Conservation (phyloP, 2,888 invertebrate genomes). For the Stratiomys singularior region DNA sequence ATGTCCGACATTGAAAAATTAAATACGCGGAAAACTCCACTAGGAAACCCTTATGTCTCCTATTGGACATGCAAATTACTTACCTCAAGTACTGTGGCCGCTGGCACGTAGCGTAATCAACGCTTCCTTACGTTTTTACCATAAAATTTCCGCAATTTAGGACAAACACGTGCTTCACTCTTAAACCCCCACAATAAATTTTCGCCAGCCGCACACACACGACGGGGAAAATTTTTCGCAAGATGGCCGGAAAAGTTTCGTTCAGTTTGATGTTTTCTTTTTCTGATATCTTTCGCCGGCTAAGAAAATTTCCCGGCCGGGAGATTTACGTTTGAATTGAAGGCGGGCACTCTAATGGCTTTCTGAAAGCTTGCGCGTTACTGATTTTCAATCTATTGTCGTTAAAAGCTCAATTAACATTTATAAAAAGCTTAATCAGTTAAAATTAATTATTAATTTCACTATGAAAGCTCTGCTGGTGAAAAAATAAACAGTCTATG, state of each 20-base stretch:
- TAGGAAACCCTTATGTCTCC: not conserved
- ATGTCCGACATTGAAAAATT: conserved; percentile 1
- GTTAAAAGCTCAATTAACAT: conserved; percentile 1
- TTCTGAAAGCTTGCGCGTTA: not conserved
- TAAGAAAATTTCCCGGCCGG: conserved; percentile 40
- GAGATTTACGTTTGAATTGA: conserved; percentile 17
- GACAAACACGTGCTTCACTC: conserved; percentile 48
- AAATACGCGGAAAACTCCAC: not conserved
- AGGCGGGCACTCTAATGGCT: not conserved
- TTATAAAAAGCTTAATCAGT: not conserved
- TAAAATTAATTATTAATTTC: too few relatives aligned
- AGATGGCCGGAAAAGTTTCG: conserved; percentile 54
- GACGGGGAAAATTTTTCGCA: conserved; percentile 54
- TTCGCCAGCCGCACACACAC: conserved; percentile 52
- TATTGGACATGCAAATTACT: not conserved
- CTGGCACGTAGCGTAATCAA: not conserved
- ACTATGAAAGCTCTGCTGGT: not conserved
- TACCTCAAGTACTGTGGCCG: conserved; percentile 6
- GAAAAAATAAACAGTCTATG: not conserved
- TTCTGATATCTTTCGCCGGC: not conserved
- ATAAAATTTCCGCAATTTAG: conserved; percentile 38
- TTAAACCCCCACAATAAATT: conserved; percentile 43
- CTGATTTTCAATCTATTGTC: not conserved
- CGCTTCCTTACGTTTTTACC: conserved; percentile 11
- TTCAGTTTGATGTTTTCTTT: conserved; percentile 35